These are phyloP conservation scores for Poecile atricapillus DNA, from an alignment of 2,113 vertebrate species.

Conservation along the genomic window DNA sequence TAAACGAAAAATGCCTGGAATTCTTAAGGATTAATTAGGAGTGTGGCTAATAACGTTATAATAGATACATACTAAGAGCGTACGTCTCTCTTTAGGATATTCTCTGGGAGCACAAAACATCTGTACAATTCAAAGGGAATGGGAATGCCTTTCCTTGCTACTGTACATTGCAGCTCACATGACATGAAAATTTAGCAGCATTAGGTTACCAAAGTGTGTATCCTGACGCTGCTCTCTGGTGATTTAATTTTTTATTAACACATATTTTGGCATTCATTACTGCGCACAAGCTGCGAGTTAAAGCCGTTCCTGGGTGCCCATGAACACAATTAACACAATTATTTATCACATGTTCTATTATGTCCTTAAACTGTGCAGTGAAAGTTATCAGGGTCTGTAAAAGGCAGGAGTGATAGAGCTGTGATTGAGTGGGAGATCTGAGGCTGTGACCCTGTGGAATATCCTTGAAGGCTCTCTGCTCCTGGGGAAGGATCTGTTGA, in stretches of 20 bases:
- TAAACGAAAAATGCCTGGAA: slow-evolving; percentile 78
- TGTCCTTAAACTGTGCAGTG: not conserved
- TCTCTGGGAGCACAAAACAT: not conserved
- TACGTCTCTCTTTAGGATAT: not conserved
- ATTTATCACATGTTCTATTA: not conserved
- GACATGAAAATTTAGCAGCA: not conserved
- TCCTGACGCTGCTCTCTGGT: not conserved
- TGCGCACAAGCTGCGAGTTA: not conserved
- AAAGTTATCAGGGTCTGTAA: not conserved
- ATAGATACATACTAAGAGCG: not conserved
- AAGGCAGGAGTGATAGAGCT: not conserved
- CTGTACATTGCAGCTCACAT: not conserved
- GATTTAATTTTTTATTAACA: slow-evolving; percentile 2
- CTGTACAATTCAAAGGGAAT: not conserved
- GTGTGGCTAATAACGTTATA: slow-evolving; percentile 78
- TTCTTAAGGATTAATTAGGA: slow-evolving; percentile 81
- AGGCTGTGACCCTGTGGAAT: not conserved
- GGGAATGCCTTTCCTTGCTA: not conserved
- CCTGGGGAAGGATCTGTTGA: not conserved
- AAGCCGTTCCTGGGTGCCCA: not conserved
- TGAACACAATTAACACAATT: not conserved
- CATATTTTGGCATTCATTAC: not conserved
- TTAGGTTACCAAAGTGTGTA: not conserved
- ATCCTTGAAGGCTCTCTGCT: not conserved
- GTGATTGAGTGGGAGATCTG: not conserved